Conservation (phyloP, 2,888 invertebrate genomes). For the Escarpia spicata region DNA sequence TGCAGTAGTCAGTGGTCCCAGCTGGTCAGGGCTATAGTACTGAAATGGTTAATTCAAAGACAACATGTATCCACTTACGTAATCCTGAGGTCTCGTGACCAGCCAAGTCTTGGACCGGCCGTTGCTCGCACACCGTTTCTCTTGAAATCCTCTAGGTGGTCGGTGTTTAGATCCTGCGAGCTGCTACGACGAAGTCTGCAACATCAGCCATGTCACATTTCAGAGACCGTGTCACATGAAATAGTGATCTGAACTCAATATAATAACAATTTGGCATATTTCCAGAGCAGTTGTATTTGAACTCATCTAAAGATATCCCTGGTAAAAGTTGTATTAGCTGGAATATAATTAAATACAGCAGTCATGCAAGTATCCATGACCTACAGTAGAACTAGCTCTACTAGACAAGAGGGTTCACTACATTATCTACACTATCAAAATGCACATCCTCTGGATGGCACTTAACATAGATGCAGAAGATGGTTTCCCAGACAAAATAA, state of each 20-base stretch:
- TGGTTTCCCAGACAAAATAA: no score
- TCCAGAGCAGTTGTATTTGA: no score
- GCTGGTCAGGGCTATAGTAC: no score
- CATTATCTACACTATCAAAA: neutral
- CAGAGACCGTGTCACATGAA: neutral
- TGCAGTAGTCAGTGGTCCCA: no score
- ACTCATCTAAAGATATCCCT: no score
- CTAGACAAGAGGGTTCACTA: neutral
- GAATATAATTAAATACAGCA: neutral
- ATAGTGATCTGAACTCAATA: neutral
- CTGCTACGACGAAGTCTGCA: constrained; percentile 72
- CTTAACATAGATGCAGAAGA: no score
- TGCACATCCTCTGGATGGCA: no score
- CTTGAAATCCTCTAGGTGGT: constrained; percentile 68
- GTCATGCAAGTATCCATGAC: neutral
- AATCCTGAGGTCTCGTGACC: constrained; percentile 69
- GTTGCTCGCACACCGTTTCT: constrained; percentile 78
- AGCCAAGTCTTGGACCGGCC: constrained; percentile 75
- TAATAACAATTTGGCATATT: neutral
- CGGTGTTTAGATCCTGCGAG: constrained; percentile 64
- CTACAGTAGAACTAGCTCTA: neutral
- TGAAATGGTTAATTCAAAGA: no score
- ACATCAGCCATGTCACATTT: constrained; percentile 52
- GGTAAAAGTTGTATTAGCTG: no score
- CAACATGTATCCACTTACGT: neutral